phyloP scores from a whole-genome alignment of 30 jellyfish, hydroid and myxozoan genomes.

The Aurelia sp. region DNA sequence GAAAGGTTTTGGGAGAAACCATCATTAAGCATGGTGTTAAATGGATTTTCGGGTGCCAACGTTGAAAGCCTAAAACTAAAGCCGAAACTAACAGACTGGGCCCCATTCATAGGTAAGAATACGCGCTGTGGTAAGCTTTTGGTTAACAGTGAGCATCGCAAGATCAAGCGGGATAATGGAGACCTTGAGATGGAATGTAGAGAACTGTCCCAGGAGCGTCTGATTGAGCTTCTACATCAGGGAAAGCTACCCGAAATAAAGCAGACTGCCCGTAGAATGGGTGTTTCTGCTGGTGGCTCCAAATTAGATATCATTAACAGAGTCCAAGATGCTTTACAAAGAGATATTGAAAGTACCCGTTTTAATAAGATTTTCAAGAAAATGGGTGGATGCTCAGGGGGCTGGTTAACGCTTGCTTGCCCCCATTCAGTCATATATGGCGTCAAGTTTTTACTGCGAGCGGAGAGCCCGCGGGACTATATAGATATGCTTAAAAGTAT shows the following conservation, averaged over 20 bases:
- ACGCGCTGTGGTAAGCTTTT: constrained; percentile 8
- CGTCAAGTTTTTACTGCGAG: constrained; percentile 39
- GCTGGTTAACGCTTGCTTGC: constrained; percentile 57
- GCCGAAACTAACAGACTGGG: constrained; percentile 57
- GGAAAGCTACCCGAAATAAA: constrained; percentile 8
- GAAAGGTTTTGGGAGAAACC: constrained; percentile 47
- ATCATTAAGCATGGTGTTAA: constrained; percentile 6
- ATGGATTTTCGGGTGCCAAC: constrained; percentile 29
- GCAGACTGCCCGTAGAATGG: constrained; percentile 27
- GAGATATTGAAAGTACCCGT: constrained; percentile 8
- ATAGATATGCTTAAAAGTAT: constrained; percentile 37
- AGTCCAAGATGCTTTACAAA: background rate
- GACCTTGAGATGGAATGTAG: constrained; percentile 34
- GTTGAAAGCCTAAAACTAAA: background rate
- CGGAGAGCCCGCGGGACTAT: constrained; percentile 69
- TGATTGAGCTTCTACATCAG: constrained; percentile 8
- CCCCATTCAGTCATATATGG: constrained; percentile 60
- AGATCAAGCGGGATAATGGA: constrained; percentile 25
- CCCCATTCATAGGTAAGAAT: constrained; percentile 53
- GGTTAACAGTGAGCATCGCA: constrained; percentile 47
- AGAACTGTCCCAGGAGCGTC: constrained; percentile 57
- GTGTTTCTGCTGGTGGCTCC: constrained; percentile 22
- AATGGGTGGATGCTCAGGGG: constrained; percentile 62
- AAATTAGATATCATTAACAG: constrained; percentile 49
- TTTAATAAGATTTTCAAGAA: constrained; percentile 52